Conservation (phyloP, 2,797 vertebrate genomes). For the Anguilla pacifica region DNA sequence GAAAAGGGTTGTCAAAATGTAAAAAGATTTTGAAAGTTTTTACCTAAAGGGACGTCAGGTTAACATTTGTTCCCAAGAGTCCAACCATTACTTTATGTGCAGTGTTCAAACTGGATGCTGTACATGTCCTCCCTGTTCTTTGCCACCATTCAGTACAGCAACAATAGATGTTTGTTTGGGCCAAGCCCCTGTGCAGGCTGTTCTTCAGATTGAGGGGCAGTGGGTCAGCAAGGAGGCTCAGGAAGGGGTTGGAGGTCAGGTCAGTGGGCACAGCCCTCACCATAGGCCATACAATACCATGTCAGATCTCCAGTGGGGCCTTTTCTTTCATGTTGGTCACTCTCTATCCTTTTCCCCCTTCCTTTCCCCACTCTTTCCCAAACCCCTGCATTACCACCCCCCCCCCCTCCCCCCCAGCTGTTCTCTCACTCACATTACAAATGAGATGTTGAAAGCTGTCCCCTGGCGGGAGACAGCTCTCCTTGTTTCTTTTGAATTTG, state of each 20-base stretch:
- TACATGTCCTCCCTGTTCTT: neutral
- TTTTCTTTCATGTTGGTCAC: conserved; percentile 12
- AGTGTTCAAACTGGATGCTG: neutral
- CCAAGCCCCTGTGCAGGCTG: conserved; percentile 66
- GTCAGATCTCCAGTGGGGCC: conserved; percentile 63
- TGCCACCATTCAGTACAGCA: conserved; percentile 26
- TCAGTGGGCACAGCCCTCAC: conserved; percentile 64
- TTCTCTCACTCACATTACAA: conserved; percentile 76
- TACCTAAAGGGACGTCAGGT: neutral
- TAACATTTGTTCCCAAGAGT: neutral
- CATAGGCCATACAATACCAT: conserved; percentile 74
- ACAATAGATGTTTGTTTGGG: conserved; percentile 66
- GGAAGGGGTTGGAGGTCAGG: conserved; percentile 63
- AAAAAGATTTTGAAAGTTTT: neutral
- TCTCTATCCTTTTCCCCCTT: conserved; percentile 11
- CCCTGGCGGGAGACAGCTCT: conserved; percentile 68
- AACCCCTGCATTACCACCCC: conserved; percentile 34
- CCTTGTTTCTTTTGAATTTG: conserved; percentile 72
- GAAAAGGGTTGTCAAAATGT: no score
- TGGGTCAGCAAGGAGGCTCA: conserved; percentile 31
- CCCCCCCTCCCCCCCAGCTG: conserved; percentile 69
- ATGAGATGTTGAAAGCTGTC: conserved; percentile 79
- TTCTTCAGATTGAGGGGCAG: conserved; percentile 42
- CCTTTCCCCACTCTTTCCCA: conserved; percentile 30
- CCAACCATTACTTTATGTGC: neutral